Evolutionary conservation across 2,888 invertebrate genomes (phyloP).

Genomic region (Bursaphelenchus okinawaensis): DNA sequence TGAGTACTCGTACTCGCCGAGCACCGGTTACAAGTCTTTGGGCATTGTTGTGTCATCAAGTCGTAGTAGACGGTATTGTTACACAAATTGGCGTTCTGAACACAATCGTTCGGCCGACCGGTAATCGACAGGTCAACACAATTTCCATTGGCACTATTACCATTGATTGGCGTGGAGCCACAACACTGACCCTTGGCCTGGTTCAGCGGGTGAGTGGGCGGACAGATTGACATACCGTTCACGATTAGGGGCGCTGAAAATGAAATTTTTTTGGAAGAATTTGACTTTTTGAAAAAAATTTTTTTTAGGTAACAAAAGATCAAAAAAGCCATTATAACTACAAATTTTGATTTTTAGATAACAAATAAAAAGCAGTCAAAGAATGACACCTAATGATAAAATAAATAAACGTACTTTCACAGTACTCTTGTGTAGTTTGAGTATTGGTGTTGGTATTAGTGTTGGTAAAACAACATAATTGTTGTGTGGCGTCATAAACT

Average conservation of each 20-base stretch:
- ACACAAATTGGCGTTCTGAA: conserved; percentile 20
- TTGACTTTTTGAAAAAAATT: no score
- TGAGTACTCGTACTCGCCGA: not conserved
- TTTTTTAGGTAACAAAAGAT: no score
- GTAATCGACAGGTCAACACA: conserved; percentile 20
- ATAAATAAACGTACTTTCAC: no score
- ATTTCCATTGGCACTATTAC: not conserved
- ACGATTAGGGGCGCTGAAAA: not conserved
- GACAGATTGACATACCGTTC: conserved; percentile 6
- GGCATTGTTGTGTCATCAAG: conserved; percentile 30
- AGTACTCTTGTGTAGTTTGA: not conserved
- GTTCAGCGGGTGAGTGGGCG: conserved; percentile 17
- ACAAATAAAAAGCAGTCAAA: no score
- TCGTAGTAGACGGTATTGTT: conserved; percentile 22
- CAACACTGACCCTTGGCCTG: conserved; percentile 7
- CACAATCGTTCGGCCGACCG: conserved; percentile 22
- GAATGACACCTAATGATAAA: no score
- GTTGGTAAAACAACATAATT: not conserved
- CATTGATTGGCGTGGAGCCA: conserved; percentile 18
- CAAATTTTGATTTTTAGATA: no score
- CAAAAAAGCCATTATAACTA: no score
- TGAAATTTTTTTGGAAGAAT: no score
- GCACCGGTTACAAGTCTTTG: conserved; percentile 26
- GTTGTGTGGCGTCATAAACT: not conserved
- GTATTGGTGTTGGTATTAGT: not conserved